phyloP scores from a whole-genome alignment of 2,113 vertebrate genomes.

The Rallus limicola region DNA sequence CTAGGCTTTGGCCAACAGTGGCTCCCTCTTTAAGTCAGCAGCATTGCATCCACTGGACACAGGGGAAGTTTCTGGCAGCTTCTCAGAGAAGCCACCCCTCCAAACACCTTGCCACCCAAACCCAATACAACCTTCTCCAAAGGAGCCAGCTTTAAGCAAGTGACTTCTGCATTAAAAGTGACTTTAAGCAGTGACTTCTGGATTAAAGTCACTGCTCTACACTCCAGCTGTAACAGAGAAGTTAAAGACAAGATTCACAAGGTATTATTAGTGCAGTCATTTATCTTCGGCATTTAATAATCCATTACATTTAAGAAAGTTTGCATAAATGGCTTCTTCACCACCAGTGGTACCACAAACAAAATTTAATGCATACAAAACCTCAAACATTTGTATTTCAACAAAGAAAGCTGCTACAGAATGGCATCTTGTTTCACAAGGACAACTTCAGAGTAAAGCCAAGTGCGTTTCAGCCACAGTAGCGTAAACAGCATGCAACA shows the following conservation, averaged over 20 bases:
- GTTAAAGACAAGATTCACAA: not conserved
- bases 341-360: constrained; percentile 10
- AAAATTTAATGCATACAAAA: constrained; percentile 46
- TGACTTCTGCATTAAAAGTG: fast-evolving
- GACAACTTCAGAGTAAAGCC: constrained; percentile 34
- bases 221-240: not conserved
- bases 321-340: not conserved
- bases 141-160: not conserved
- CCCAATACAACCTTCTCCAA: not conserved
- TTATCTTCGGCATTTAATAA: not conserved
- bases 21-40: fast-evolving
- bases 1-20: fast-evolving
- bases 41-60: fast-evolving
- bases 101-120: not conserved
- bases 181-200: not conserved
- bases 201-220: not conserved
- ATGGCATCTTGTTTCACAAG: constrained; percentile 44
- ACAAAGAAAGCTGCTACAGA: constrained; percentile 54
- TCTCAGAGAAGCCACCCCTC: not conserved
- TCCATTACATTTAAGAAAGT: not conserved
- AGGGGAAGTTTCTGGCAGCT: not conserved
- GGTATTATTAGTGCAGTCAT: not conserved
- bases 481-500: constrained; percentile 53
- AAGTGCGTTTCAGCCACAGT: constrained; percentile 49
- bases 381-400: not conserved